A percentile compares a stretch with the other conserved stretches of the same genome.
Evolutionary conservation across 2,888 invertebrate genomes (phyloP).

Genomic region (Halictus quadricinctus): DNA sequence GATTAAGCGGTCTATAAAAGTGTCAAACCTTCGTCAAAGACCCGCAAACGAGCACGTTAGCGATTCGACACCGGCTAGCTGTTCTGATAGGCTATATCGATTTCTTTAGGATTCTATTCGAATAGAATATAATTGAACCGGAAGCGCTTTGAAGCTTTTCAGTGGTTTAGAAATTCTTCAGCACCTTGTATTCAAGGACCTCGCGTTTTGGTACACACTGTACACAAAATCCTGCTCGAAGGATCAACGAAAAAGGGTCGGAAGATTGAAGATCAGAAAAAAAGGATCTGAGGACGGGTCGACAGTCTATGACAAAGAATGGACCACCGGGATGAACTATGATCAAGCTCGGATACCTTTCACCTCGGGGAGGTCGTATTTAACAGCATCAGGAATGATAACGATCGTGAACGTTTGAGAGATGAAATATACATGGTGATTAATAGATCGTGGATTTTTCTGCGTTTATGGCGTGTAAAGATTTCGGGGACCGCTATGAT

Average conservation of each 20-base stretch:
- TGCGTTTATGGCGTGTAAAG: not conserved
- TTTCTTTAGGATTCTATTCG: not conserved
- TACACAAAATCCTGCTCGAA: not conserved
- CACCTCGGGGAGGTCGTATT: conserved; percentile 47
- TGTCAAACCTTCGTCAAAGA: not conserved
- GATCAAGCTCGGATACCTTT: not conserved
- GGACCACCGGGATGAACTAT: conserved; percentile 21
- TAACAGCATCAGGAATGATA: conserved; percentile 58
- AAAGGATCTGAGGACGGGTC: conserved; percentile 39
- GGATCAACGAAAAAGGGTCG: not conserved
- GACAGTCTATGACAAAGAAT: conserved; percentile 23
- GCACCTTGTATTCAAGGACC: not conserved
- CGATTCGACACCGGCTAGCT: not conserved
- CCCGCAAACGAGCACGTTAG: not conserved
- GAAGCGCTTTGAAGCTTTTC: not conserved
- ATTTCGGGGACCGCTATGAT: not conserved
- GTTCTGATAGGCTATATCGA: not conserved
- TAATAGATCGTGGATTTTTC: not conserved
- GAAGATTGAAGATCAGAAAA: conserved; percentile 16
- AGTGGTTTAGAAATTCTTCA: not conserved
- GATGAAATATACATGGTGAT: not conserved
- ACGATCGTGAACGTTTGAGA: not conserved
- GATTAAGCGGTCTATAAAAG: not conserved
- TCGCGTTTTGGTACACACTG: not conserved
- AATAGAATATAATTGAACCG: not conserved